Base-by-base conservation (phyloP, 2,888 invertebrate species). In the Helicoverpa assulta region DNA sequence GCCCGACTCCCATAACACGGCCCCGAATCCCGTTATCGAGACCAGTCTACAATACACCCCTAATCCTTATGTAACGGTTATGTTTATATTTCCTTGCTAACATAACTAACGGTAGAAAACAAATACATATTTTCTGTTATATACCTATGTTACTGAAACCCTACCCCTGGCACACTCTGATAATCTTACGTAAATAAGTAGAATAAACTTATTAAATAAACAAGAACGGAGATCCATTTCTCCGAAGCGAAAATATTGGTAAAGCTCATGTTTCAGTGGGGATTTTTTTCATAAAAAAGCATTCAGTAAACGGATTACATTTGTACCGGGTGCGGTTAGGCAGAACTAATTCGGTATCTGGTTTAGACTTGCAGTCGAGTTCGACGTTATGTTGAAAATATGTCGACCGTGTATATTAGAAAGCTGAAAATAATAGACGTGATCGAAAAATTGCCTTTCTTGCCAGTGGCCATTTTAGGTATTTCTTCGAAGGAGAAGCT, bases 231-330 rank as follows among this genome's bases (percentile, higher is more conserved):
- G 40, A 68, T 53, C 64, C 52, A 76, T 79, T 76, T 75, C 69
- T 65, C 55, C 52, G 40, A 55, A 54, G 29, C 53, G 69, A 75
- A 69, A 74, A 76, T 69, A 76, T 73, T 66, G 50, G 65, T 21
- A 55, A 62, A 74, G 75, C 68, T 76, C 80, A 75, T 62, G 50
- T 76, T 76, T 79, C 75, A 53, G 43, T 43, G 37, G 37, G 37
- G 57, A 54, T 40, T 50, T 78, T 73, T 40, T 63, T 58, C 68
- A 61, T 58, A 68, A 64, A 68, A 74, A 74, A 76, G 65, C 69
- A 79, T 74, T 33, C 26, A 55, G 58, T 18, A 37, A 71, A 60
- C 55, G 47, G 75, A 79, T 79, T 61, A 74, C 68, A 68, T 76
- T 67, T 67, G 57, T 78, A 54, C 62, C 47, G 67, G 64, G 60